Evolutionary conservation across 2,797 vertebrate species (phyloP).

Genomic region (Hybognathus amarus): DNA sequence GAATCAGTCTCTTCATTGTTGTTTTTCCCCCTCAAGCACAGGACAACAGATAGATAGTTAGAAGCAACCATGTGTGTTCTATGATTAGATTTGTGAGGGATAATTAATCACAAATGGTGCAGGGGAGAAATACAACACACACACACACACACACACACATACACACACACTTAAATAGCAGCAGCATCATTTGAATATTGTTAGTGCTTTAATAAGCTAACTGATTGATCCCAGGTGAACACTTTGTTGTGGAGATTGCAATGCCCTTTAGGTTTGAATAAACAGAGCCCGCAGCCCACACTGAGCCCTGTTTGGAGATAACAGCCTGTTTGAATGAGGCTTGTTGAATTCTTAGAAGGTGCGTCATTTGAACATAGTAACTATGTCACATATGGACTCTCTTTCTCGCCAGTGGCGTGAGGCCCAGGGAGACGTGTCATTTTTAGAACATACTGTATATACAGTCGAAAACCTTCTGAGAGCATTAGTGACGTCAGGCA

Average conservation of each 20-base stretch:
- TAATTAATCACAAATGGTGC: constrained; percentile 67
- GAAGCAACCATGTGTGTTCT: constrained; percentile 62
- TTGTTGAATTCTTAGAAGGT: constrained; percentile 39
- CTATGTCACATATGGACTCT: constrained; percentile 38
- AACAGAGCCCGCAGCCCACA: constrained; percentile 52
- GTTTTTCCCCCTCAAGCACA: constrained; percentile 48
- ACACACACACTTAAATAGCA: constrained; percentile 18
- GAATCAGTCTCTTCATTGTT: constrained; percentile 61
- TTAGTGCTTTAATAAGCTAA: constrained; percentile 66
- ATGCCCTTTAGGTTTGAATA: constrained; percentile 65
- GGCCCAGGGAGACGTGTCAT: constrained; percentile 41
- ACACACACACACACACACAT: constrained; percentile 32
- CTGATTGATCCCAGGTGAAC: constrained; percentile 68
- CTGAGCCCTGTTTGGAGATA: constrained; percentile 44
- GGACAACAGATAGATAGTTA: constrained; percentile 61
- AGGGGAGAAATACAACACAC: constrained; percentile 55
- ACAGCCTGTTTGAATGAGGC: constrained; percentile 43
- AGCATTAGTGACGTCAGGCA: constrained; percentile 40
- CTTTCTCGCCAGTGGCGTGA: constrained; percentile 18
- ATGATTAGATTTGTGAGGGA: constrained; percentile 65
- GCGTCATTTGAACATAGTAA: constrained; percentile 39
- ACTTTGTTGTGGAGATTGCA: constrained; percentile 65
- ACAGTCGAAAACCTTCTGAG: constrained; percentile 19
- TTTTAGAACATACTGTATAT: constrained; percentile 46
- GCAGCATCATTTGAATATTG: constrained; percentile 61